phyloP scores from a whole-genome alignment of 2,113 vertebrate species.

The Suricata suricatta region DNA sequence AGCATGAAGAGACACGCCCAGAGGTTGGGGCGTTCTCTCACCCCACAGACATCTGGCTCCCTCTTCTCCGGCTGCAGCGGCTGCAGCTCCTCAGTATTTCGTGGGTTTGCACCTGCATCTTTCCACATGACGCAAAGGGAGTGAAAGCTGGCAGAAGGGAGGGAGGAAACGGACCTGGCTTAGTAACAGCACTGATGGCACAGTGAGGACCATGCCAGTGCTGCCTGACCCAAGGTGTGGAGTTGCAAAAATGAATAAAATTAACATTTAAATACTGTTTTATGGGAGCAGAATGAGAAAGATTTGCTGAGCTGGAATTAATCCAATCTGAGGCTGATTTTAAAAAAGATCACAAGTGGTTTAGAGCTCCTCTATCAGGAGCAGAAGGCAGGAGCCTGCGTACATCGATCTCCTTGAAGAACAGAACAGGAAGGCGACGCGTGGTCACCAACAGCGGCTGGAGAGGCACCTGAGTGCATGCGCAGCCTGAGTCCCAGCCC shows the following conservation, averaged over 20 bases:
- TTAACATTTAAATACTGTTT: background rate
- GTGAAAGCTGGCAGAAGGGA: background rate
- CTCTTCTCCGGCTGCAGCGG: background rate
- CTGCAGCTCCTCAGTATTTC: background rate
- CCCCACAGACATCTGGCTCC: background rate
- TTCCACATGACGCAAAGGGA: accelerated
- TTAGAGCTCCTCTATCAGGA: background rate
- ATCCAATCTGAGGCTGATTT: background rate
- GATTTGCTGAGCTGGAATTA: background rate
- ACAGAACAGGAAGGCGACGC: accelerated
- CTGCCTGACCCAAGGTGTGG: background rate
- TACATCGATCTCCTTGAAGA: background rate
- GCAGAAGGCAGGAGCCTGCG: background rate
- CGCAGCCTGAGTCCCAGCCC: accelerated
- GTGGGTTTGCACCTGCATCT: background rate
- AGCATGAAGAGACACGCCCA: accelerated
- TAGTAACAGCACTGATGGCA: background rate
- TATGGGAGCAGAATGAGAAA: background rate
- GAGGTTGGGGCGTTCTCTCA: background rate
- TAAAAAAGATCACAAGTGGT: background rate
- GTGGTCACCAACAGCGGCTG: accelerated
- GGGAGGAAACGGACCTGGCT: background rate
- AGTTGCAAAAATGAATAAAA: background rate
- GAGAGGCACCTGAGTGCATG: accelerated
- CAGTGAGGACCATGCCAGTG: background rate